Evolutionary conservation across 2,113 vertebrate genomes (phyloP), one percentile per base, ranked within the genome.

Genomic region (Festucalex cinctus): DNA sequence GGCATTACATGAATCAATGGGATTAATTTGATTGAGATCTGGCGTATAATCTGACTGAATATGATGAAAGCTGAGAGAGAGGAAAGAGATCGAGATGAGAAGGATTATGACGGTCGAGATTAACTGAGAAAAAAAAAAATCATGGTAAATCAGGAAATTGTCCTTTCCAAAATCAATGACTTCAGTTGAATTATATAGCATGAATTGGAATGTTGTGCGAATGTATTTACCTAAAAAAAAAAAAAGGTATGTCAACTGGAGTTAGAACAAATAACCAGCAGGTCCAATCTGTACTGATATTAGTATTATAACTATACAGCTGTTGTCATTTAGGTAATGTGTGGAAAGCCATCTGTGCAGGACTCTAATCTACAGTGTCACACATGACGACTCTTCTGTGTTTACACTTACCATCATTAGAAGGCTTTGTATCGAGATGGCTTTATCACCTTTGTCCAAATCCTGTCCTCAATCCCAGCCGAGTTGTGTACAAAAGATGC

Each of bases 1-100:
- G 85, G 71, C 76, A 74, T 85, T 69, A 78, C 78, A 75, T 14
- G 7, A 83, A 87, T 86, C 85, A 86, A 86, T 86, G 83, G 79
- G 80, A 83, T 86, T 86, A 80, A 83, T 87, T 81, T 83, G 83
- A 86, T 84, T 73, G 81, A 75, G 77, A 84, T 85, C 72, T 79
- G 61, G 61, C 80, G 75, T 77, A 63, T 90, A 89, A 90, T 87
- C 83, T 82, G 79, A 81, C 73, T 64, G 70, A 70, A 75, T 80
- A 46, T 58, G 62, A 26, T 79, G 82, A 83, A 79, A 78, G 75
- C 75, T 66, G 68, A 72, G 69, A 35, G 19, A 28, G 53, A 80
- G 54, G 65, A 63, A 65, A 19, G 36, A 44, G 83, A 74, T 66
- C 66, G 68, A 78, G 75, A 81, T 82, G 69, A 83, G 78, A 67